Conservation (phyloP, 2,888 invertebrate species). For the Pandemis corylana region DNA sequence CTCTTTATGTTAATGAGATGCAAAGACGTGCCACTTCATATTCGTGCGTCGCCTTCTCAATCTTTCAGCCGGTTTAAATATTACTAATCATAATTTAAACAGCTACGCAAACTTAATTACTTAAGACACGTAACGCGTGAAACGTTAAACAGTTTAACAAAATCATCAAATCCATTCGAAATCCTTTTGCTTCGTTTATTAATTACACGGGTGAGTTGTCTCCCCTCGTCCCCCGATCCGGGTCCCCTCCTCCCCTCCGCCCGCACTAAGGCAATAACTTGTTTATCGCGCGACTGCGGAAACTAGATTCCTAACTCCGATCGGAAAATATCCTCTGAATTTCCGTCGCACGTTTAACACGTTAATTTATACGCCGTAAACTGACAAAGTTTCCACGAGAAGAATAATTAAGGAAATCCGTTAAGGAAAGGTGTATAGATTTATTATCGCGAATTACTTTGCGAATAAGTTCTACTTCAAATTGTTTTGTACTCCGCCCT, state of each 20-base stretch:
- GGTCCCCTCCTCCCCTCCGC: slow-evolving; percentile 56
- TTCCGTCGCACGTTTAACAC: slow-evolving; percentile 59
- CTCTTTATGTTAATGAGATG: slow-evolving; percentile 2
- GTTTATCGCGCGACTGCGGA: slow-evolving; percentile 76
- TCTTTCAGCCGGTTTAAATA: slow-evolving; percentile 10
- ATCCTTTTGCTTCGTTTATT: slow-evolving; percentile 73
- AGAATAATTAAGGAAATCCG: slow-evolving; percentile 49
- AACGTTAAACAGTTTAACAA: slow-evolving; percentile 57
- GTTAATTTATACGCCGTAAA: slow-evolving; percentile 48
- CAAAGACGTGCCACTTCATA: background rate
- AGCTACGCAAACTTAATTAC: slow-evolving; percentile 18
- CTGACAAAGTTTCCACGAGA: slow-evolving; percentile 46
- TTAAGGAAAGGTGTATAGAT: slow-evolving; percentile 45
- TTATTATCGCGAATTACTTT: slow-evolving; percentile 43
- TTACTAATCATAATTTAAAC: slow-evolving; percentile 17
- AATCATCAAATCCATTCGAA: slow-evolving; percentile 69
- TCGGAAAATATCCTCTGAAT: slow-evolving; percentile 73
- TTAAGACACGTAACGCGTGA: slow-evolving; percentile 16
- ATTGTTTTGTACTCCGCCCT: slow-evolving; percentile 14
- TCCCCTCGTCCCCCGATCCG: slow-evolving; percentile 43
- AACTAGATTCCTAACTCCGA: slow-evolving; percentile 75
- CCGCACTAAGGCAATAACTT: slow-evolving; percentile 63
- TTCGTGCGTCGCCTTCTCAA: background rate
- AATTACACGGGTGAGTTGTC: slow-evolving; percentile 71
- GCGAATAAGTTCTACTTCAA: slow-evolving; percentile 13